These are phyloP conservation scores for Prionailurus viverrinus DNA, from an alignment of 2,113 vertebrate species.

Conservation along the genomic window DNA sequence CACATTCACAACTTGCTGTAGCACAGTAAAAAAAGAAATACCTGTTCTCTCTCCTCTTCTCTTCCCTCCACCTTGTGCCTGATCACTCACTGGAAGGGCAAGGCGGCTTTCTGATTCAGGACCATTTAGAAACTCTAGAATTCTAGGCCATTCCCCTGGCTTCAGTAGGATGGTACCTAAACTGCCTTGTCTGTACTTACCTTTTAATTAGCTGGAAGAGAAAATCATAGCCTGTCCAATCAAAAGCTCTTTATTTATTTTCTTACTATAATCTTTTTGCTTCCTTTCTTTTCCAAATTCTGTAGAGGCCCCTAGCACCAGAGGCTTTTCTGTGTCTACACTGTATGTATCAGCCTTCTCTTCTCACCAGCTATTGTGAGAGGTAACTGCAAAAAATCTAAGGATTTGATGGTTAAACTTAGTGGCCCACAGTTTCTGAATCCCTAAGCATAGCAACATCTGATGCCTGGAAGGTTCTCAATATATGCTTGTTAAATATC, in stretches of 20 bases:
- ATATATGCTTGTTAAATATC: accelerated
- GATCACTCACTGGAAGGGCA: neutral
- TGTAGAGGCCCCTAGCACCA: neutral
- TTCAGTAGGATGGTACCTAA: neutral
- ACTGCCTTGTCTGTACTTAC: neutral
- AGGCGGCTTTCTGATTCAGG: neutral
- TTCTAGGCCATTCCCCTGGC: neutral
- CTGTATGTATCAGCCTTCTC: neutral
- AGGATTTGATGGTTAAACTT: neutral
- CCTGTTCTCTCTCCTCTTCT: no score
- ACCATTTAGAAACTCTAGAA: neutral
- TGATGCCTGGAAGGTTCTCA: neutral
- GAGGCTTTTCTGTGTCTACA: neutral
- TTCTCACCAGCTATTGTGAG: neutral
- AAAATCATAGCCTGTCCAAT: neutral
- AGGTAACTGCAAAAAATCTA: neutral
- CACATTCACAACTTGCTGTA: neutral
- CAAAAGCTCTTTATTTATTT: neutral
- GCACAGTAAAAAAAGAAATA: neutral
- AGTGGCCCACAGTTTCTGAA: neutral
- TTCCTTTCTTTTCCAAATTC: neutral
- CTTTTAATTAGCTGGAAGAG: neutral
- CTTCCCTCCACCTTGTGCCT: neutral
- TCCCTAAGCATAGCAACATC: neutral
- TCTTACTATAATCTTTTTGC: neutral